phyloP scores from a whole-genome alignment of 2,113 vertebrate species.

The Bos indicus region DNA sequence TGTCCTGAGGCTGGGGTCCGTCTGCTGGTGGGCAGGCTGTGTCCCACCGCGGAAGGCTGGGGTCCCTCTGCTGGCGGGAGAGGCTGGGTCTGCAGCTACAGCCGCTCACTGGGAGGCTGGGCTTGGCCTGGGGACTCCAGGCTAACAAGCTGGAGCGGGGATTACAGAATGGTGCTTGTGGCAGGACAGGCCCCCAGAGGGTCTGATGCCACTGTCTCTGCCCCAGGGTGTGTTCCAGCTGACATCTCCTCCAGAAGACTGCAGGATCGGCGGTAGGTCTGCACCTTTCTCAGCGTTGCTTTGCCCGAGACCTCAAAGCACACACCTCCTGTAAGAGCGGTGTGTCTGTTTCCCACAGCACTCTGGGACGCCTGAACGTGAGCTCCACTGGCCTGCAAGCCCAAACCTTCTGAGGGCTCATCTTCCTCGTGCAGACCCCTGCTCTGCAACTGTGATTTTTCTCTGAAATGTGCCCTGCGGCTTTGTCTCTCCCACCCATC shows the following conservation, averaged over 20 bases:
- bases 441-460: background rate
- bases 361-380: background rate
- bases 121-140: background rate
- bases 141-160: background rate
- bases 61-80: background rate
- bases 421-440: background rate
- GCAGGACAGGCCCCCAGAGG: background rate
- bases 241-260: background rate
- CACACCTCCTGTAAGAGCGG: background rate
- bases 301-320: background rate
- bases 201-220: background rate
- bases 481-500: background rate
- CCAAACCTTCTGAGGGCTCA: background rate
- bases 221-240: background rate
- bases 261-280: background rate
- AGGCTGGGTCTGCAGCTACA: background rate
- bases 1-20: background rate
- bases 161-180: background rate
- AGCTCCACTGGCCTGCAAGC: background rate
- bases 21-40: background rate
- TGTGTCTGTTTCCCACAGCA: background rate
- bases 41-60: background rate
- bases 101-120: background rate
- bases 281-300: background rate
- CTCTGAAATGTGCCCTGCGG: background rate